phyloP scores from a whole-genome alignment of 2,113 vertebrate species.

The Okapia johnstoni region DNA sequence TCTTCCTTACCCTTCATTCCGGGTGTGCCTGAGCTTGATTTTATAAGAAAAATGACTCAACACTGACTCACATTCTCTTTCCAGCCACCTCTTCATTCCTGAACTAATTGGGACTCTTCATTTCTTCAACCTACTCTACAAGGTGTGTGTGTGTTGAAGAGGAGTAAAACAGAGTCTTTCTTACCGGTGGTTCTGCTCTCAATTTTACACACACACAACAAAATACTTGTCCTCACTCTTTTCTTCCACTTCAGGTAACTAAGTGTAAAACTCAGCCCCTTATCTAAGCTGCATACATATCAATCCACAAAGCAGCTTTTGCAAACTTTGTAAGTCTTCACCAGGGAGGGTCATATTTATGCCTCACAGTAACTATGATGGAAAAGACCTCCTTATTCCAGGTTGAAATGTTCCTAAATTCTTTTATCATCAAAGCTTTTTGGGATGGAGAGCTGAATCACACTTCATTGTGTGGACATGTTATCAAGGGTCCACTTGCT shows the following conservation, averaged over 20 bases:
- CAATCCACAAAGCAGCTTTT: neutral
- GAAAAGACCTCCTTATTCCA: neutral
- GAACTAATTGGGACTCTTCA: neutral
- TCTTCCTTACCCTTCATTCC: neutral
- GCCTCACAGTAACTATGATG: neutral
- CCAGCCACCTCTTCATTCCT: neutral
- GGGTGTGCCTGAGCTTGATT: neutral
- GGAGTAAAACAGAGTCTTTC: neutral
- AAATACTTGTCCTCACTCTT: neutral
- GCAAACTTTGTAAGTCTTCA: neutral
- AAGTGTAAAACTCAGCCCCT: neutral
- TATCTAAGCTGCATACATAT: neutral
- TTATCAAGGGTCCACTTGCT: neutral
- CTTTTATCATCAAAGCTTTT: neutral
- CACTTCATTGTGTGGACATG: accelerated
- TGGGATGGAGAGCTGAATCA: neutral
- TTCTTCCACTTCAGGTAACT: neutral
- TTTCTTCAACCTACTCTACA: neutral
- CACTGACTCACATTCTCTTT: neutral
- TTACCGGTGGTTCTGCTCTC: neutral
- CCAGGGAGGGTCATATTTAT: neutral
- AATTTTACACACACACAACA: neutral
- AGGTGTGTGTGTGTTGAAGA: accelerated
- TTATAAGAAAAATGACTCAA: neutral
- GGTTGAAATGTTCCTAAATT: neutral